Evolutionary conservation across 2,113 vertebrate genomes (phyloP).

Genomic region (Sinocyclocheilus anshuiensis): DNA sequence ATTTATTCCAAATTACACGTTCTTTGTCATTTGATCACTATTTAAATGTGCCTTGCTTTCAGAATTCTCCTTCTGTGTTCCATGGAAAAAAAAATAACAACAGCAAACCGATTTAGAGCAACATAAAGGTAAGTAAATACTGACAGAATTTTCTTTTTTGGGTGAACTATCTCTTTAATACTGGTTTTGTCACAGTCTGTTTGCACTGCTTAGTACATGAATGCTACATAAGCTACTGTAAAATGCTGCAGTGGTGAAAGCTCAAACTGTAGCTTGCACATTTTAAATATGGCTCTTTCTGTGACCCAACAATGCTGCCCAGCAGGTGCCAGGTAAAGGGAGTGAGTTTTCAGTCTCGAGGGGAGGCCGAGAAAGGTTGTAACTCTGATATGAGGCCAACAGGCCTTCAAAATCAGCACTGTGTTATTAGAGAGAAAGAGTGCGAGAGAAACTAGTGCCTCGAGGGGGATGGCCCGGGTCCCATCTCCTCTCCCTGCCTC

Average conservation of each 20-base stretch:
- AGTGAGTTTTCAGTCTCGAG: not conserved
- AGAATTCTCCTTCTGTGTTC: not conserved
- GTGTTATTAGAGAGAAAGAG: conserved; percentile 32
- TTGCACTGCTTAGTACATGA: not conserved
- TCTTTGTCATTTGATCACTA: not conserved
- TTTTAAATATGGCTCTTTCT: conserved; percentile 12
- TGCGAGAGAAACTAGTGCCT: conserved; percentile 28
- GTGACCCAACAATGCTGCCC: not conserved
- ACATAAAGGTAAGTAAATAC: not conserved
- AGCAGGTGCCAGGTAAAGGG: conserved; percentile 19
- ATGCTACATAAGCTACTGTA: not conserved
- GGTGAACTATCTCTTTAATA: not conserved
- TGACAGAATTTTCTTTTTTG: not conserved
- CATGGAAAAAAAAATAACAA: not conserved
- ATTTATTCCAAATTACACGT: not conserved
- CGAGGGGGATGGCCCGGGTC: conserved; percentile 60
- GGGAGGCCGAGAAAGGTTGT: not conserved
- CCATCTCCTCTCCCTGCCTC: conserved; percentile 56
- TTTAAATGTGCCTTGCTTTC: not conserved
- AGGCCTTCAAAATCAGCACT: conserved; percentile 25
- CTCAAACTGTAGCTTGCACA: not conserved
- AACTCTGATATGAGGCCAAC: conserved; percentile 2
- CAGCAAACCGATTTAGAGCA: not conserved
- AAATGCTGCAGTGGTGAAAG: conserved; percentile 1
- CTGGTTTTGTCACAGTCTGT: not conserved